Base-by-base conservation (phyloP, 2,113 vertebrate species). In the Gasterosteus aculeatus region DNA sequence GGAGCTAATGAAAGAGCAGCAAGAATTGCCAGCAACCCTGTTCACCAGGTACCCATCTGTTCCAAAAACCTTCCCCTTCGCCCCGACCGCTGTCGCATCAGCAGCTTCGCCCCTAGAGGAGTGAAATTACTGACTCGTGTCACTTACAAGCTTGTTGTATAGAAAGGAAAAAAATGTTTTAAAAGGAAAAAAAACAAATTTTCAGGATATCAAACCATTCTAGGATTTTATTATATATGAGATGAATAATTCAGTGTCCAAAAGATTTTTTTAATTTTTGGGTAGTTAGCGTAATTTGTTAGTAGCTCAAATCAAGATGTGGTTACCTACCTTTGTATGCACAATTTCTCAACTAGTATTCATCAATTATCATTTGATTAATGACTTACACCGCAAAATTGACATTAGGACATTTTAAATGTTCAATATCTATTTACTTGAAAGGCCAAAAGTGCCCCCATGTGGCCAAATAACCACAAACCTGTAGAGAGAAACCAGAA, bases 1-100 rank as follows among this genome's bases (percentile, higher is more conserved):
- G 65, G 58, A 75, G 70, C 67, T 69, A 80, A 85, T 81, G 83
- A 85, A 76, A 67, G 74, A 65, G 64, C 74, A 62, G 68, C 54
- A 4, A 38, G 63, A 69, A 60, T 54, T 42, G 59, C 49, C 78
- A 10, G 29, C 5, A 15, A 41, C 56, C 39, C 80, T 44, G 47
- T 49, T 54, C 56, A 29, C 60, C 64, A 78, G 70, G 64, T 64
- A 54, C 71, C 82, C 85, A 85, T 87, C 87, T 89, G 87, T 73
- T 85, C 31, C 46, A 12, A 53, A 67, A 26, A 59, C 14, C 15
- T 33, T 33, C 26, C 69, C 75, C 26, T 31, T n/a, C 3, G 5
- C 75, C 26, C 29, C 62, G 72, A 80, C 66, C 72, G 77, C 61
- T 59, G 68, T 71, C 75, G 68, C 72, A 65, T 73, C 64, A 5